Conservation (phyloP, 1,140 invertebrate species). For the Pissodes strobi region DNA sequence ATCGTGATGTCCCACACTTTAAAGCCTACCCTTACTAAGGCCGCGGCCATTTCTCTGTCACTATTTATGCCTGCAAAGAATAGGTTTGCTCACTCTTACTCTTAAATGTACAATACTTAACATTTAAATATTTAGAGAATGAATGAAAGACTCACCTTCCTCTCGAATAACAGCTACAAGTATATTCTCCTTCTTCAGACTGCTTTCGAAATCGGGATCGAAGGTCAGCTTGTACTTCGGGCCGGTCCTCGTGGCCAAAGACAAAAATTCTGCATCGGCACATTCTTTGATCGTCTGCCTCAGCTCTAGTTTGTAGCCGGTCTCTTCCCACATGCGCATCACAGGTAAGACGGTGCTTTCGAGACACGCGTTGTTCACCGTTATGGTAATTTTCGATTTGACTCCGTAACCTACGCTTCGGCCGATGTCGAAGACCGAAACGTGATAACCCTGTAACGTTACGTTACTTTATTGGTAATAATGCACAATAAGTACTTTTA, state of each 20-base stretch:
- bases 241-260: conserved; percentile 57
- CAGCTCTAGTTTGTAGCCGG: conserved; percentile 87
- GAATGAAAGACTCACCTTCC: conserved; percentile 77
- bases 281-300: conserved; percentile 81
- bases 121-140: no score
- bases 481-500: no score
- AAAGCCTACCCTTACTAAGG: conserved; percentile 89
- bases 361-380: conserved; percentile 66
- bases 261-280: conserved; percentile 77
- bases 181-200: conserved; percentile 59
- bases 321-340: conserved; percentile 91
- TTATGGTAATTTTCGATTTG: conserved; percentile 66
- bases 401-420: conserved; percentile 68
- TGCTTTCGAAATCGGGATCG: conserved; percentile 62
- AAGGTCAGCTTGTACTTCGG: conserved; percentile 71
- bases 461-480: no score
- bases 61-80: conserved; percentile 69
- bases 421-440: conserved; percentile 77
- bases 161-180: conserved; percentile 91
- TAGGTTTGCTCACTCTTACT: no score
- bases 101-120: neutral
- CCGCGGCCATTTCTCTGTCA: conserved; percentile 96
- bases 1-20: conserved; percentile 91
- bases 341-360: conserved; percentile 68
- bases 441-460: conserved; percentile 56